Base-by-base conservation (phyloP, 2,888 invertebrate genomes). In the Gortyna flavago region DNA sequence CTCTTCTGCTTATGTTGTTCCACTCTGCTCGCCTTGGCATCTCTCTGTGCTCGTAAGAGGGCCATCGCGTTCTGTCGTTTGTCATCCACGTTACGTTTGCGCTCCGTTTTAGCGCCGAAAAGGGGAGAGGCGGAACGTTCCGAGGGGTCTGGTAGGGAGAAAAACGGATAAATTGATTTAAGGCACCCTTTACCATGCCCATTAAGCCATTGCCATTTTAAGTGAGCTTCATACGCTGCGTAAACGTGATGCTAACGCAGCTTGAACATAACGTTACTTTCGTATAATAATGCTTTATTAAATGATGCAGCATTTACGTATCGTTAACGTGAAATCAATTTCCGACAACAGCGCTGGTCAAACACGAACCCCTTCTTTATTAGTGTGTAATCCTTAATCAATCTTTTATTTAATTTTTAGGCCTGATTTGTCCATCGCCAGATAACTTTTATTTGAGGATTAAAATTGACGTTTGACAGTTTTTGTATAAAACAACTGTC, bases 31-130 rank as follows among this genome's bases (percentile, higher is more conserved):
- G 98, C 98, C 88, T 98, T 98, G 75, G 99, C 99, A 93, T 99
- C 99, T 1, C 99, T 95, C 89, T 98, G 98, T 0, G 99, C 99
- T 87, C 99, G 98, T 4, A 99, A 94, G 85, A 98, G 97, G 61
- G 99, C 99, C 98, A 99, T 99, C 0, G 99, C 99, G 93, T 98
- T 99, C 79, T 98, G 98, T 74, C 99, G 97, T 79, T 99, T 98
- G 91, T 99, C 99, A 92, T 98, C 99, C 21, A 99, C 98, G 88
- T 98, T 99, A 86, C 99, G 98, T 88, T 99, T 98, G 29, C 97
- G 93, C 82, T 97, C 96, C 67, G 97, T 97, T 93, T 96, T 97
- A 86, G 97, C 97, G 93, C 97, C 97, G 97, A 97, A 97, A 95
- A 97, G 95, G 78, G 95, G 97, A 0, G 96, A 96, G 0, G 94